Evolutionary conservation across 2,113 vertebrate genomes (phyloP).

Genomic region (Spizaetus ornatus): DNA sequence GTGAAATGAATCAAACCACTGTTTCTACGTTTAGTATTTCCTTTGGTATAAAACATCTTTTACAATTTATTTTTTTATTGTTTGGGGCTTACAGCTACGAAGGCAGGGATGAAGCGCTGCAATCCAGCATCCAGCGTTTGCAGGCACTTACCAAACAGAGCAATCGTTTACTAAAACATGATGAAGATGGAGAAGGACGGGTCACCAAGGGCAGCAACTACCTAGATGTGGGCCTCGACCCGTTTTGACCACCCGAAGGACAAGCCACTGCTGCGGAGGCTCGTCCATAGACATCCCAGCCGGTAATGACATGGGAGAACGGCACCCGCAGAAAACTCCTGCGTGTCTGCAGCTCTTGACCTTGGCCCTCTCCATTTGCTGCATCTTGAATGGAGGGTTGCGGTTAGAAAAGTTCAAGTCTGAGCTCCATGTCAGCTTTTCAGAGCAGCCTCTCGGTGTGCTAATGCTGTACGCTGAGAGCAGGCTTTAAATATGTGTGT

Average conservation of each 20-base stretch:
- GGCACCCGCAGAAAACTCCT: neutral
- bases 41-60: constrained; percentile 18
- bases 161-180: neutral
- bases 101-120: neutral
- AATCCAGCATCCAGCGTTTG: neutral
- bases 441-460: neutral
- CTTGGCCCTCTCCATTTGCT: neutral
- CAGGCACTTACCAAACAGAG: neutral
- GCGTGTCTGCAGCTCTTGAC: neutral
- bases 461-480: neutral
- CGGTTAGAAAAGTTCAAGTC: neutral
- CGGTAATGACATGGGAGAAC: neutral
- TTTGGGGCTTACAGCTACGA: neutral
- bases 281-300: accelerated
- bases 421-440: neutral
- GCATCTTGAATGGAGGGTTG: neutral
- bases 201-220: neutral
- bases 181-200: neutral
- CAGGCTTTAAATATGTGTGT: neutral
- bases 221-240: neutral
- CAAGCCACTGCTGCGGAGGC: neutral
- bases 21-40: constrained; percentile 10
- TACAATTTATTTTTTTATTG: neutral
- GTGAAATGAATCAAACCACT: constrained; percentile 70
- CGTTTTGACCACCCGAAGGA: neutral